Base-by-base conservation (phyloP, 2,797 vertebrate genomes). In the Morus bassanus region DNA sequence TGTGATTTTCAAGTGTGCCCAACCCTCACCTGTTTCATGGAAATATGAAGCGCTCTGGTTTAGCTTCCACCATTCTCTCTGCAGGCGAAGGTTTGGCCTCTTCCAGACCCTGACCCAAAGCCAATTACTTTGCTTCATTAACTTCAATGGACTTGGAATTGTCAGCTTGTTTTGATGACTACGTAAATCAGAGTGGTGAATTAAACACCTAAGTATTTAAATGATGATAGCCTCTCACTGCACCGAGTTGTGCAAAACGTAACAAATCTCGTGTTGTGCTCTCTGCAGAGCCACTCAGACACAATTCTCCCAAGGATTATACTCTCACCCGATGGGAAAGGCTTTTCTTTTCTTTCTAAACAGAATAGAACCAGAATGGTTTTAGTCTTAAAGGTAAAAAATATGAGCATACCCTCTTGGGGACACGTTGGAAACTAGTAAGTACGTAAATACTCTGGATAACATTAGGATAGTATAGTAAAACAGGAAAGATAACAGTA, bases 191-290 rank as follows among this genome's bases (percentile, higher is more conserved):
- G n/a, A 88, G 53, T 33, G 2, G 1, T 10, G 31, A 70, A 64
- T 85, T 30, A 51, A 68, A 61, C 63, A 78, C 57, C 67, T 31
- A 2, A 21, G 37, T 35, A 19, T 56, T 72, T 25, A 31, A 81
- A 45, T 53, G 46, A 6, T 5, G 41, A 50, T 43, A 57, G 59
- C 67, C 8, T 41, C 76, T 35, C 10, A 13, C 31, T 24, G 50
- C 23, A 0, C 3, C 0, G 37, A 39, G 68, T 5, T 30, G 78
- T 21, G 65, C 82, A 4, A 14, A n/a, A 53, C 3, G 0, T 12
- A 27, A 10, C 27, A 27, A 30, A 21, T 11, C 3, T 0, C 1
- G 7, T 3, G 24, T 2, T 6, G 28, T n/a, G 61, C n/a, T 65
- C 68, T 37, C 59, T 13, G 4, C n/a, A 31, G 60, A 85, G 48